phyloP scores from a whole-genome alignment of 1,140 invertebrate species.

The Pemphigus obesinymphae region DNA sequence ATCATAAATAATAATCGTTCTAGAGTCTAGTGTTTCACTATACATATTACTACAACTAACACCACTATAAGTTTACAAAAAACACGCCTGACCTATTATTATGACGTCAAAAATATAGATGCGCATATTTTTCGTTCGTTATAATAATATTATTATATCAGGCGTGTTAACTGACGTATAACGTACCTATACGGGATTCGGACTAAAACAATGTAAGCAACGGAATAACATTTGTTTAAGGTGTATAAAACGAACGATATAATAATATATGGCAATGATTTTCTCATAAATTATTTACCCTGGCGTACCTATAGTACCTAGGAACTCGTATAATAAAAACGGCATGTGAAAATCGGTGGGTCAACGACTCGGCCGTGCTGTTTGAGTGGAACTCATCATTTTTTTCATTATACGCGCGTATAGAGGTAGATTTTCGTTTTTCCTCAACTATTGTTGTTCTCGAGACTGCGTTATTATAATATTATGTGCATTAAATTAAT shows the following conservation, averaged over 20 bases:
- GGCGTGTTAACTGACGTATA: background rate
- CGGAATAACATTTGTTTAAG: background rate
- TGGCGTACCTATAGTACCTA: background rate
- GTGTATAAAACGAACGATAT: background rate
- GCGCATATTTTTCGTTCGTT: background rate
- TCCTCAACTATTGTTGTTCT: too few relatives aligned
- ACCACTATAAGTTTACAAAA: too few relatives aligned
- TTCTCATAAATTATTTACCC: background rate
- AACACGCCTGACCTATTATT: background rate
- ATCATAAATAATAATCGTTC: too few relatives aligned
- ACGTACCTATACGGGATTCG: background rate
- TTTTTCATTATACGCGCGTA: too few relatives aligned
- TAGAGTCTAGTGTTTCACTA: too few relatives aligned
- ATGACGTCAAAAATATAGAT: background rate
- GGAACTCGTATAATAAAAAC: background rate
- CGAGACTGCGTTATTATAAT: too few relatives aligned
- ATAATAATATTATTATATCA: too few relatives aligned
- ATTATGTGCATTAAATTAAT: too few relatives aligned
- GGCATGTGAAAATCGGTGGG: constrained; percentile 10
- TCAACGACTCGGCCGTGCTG: constrained; percentile 7
- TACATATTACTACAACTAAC: too few relatives aligned
- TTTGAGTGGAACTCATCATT: too few relatives aligned
- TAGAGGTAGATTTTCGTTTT: too few relatives aligned
- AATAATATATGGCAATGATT: background rate
- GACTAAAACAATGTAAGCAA: background rate